These are phyloP conservation scores for Scalopus aquaticus DNA, from an alignment of 2,113 vertebrate genomes.

Conservation along the genomic window DNA sequence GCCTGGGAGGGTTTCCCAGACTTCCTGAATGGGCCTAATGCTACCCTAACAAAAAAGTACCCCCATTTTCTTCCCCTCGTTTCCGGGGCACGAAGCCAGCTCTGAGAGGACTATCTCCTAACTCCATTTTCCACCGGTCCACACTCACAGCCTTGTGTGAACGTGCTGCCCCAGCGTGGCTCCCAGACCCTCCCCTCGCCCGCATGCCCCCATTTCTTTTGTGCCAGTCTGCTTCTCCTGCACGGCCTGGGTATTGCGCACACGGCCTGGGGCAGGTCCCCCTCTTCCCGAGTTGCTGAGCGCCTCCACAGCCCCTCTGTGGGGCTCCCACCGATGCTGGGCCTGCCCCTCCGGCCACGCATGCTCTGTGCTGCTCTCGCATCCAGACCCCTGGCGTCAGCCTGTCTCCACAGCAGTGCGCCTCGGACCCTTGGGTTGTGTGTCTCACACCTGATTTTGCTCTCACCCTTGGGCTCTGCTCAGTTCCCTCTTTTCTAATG, in stretches of 20 bases:
- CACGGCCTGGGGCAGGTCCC: neutral
- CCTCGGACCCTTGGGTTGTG: no score
- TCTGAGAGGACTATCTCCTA: neutral
- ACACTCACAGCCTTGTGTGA: neutral
- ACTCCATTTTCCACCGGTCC: neutral
- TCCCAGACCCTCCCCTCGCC: neutral
- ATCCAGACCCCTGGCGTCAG: no score
- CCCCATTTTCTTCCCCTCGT: neutral
- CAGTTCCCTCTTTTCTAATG: no score
- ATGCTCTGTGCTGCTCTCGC: no score
- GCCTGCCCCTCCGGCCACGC: no score
- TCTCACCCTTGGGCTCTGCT: no score
- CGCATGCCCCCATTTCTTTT: fast-evolving
- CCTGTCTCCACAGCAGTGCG: no score
- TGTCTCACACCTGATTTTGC: no score
- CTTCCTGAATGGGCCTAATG: neutral
- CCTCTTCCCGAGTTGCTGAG: neutral
- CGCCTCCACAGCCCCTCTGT: no score
- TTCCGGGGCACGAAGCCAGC: neutral
- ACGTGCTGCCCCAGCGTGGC: neutral
- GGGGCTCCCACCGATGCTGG: no score
- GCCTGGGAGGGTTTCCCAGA: neutral
- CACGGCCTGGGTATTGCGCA: neutral
- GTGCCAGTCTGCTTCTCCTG: neutral
- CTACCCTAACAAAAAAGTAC: neutral